Evolutionary conservation across 1,140 invertebrate genomes (phyloP).

Genomic region (Tetramorium simillimum): DNA sequence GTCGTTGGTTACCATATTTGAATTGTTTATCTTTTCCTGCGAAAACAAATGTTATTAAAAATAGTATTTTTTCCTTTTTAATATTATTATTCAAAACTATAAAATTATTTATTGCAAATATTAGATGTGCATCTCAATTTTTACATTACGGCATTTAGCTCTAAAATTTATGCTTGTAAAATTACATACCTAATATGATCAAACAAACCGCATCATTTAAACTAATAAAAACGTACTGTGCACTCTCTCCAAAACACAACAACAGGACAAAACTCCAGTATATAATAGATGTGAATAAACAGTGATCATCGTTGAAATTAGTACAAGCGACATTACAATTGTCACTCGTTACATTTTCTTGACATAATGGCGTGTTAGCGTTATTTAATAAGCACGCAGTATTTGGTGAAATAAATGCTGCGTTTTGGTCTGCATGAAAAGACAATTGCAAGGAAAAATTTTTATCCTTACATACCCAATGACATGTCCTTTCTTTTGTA

Average conservation of each 20-base stretch:
- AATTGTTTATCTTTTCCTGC: no score
- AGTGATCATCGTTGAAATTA: constrained; percentile 66
- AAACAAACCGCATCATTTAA: constrained; percentile 93
- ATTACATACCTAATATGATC: constrained; percentile 89
- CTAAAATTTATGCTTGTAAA: not conserved
- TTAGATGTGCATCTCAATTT: not conserved
- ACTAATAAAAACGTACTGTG: constrained; percentile 87
- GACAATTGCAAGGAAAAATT: constrained; percentile 63
- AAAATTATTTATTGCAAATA: not conserved
- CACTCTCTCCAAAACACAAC: constrained; percentile 85
- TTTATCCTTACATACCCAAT: constrained; percentile 68
- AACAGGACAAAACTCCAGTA: constrained; percentile 91
- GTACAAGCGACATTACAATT: constrained; percentile 60
- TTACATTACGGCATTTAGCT: not conserved
- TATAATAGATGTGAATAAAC: constrained; percentile 85
- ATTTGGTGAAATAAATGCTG: constrained; percentile 73
- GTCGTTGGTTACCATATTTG: no score
- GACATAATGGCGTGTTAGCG: constrained; percentile 52
- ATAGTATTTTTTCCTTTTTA: no score
- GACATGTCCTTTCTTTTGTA: constrained; percentile 62
- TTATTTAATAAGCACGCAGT: constrained; percentile 66
- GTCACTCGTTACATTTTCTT: not conserved
- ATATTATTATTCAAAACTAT: no score
- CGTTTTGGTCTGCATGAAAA: constrained; percentile 50
- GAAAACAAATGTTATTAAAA: no score